A percentile compares a stretch with the other conserved stretches of the same genome.
phyloP scores from a whole-genome alignment of 1,140 invertebrate genomes.

The Maconellicoccus hirsutus region DNA sequence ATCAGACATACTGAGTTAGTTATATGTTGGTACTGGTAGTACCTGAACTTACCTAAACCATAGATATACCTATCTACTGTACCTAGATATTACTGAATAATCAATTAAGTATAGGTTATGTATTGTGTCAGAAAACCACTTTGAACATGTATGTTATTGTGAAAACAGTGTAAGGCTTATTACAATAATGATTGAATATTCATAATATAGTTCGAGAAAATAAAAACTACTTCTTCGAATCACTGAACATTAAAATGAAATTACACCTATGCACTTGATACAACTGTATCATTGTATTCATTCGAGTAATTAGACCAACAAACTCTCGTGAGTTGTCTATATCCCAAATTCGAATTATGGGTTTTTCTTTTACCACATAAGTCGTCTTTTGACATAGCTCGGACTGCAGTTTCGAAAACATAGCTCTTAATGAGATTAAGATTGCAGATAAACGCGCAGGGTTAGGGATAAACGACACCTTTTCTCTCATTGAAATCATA shows the following conservation, averaged over 20 bases:
- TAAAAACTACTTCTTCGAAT: not conserved
- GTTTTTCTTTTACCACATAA: not conserved
- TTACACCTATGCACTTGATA: too few species aligned
- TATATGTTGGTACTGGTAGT: too few species aligned
- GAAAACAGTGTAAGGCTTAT: too few species aligned
- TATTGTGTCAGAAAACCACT: too few species aligned
- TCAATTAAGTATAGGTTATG: too few species aligned
- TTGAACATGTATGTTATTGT: too few species aligned
- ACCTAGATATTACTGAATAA: too few species aligned
- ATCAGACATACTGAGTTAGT: too few species aligned
- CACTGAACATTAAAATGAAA: not conserved
- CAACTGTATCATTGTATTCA: not conserved
- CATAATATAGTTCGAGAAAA: too few species aligned
- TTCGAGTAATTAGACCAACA: not conserved
- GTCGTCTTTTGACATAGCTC: not conserved
- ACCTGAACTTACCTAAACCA: too few species aligned
- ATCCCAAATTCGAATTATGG: not conserved
- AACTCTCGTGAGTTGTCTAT: not conserved
- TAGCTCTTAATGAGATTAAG: slow-evolving; percentile 13
- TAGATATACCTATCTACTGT: too few species aligned
- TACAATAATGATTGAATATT: too few species aligned
- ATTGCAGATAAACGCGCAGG: not conserved
- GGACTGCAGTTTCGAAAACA: not conserved
- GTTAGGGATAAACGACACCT: not conserved
- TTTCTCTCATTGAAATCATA: not conserved